Conservation (phyloP, 2,113 vertebrate species). For the Holacanthus passer region DNA sequence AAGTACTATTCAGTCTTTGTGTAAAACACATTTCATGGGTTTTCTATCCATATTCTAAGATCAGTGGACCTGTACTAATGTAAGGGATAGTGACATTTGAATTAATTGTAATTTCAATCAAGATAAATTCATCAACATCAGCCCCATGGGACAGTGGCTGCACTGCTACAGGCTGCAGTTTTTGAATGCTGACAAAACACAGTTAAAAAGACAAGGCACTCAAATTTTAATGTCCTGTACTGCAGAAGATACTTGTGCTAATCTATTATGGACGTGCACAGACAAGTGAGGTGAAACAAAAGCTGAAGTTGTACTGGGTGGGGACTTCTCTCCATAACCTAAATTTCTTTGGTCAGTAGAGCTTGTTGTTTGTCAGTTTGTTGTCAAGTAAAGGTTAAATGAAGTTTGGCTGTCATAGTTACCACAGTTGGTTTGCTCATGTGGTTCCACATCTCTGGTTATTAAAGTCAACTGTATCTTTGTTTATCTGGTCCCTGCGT, state of each 20-base stretch:
- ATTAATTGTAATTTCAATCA: neutral
- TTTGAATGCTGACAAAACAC: neutral
- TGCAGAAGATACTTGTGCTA: neutral
- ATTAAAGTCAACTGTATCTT: neutral
- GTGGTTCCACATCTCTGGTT: neutral
- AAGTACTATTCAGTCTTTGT: neutral
- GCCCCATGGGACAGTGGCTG: neutral
- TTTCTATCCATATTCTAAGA: neutral
- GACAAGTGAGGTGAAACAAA: neutral
- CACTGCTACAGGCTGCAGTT: neutral
- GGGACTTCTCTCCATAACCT: neutral
- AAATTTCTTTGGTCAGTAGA: neutral
- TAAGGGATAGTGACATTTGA: neutral
- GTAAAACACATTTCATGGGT: neutral
- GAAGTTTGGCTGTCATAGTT: neutral
- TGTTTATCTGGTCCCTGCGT: conserved; percentile 4
- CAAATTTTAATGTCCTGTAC: neutral
- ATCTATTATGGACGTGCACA: neutral
- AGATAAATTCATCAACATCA: neutral
- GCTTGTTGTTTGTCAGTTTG: neutral
- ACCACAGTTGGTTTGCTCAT: neutral
- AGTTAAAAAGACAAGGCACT: neutral
- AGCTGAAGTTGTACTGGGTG: neutral
- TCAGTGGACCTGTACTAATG: neutral
- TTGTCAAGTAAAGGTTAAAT: conserved; percentile 12